Base-by-base conservation (phyloP, 2,888 invertebrate species). In the Diadromus collaris region DNA sequence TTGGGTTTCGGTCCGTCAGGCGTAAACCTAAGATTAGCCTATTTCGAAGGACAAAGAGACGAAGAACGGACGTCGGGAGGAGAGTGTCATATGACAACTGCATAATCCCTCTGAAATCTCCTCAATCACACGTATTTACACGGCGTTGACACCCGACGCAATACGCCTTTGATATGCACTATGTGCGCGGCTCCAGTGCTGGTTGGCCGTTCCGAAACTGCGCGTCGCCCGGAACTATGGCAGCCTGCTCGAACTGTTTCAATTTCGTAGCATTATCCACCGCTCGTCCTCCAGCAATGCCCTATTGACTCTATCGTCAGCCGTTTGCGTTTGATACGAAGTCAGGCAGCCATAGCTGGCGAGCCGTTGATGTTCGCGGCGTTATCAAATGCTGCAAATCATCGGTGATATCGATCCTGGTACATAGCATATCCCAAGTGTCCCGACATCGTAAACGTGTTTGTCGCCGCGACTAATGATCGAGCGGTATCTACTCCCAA, bases 1-100 rank as follows among this genome's bases (percentile, higher is more conserved):
- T 51, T 73, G 51, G 69, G 68, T 69, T 79, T 60, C 64, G 27
- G 51, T 51, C 63, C 41, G 71, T 64, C 79, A 71, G 24, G 76
- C 48, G 41, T 60, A 44, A 32, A 34, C 60, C 70, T 21, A 60
- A 56, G 68, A 68, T 63, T 56, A 63, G 38, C 29, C 60, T 19
- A 21, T 51, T 69, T 64, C 60, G 21, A 69, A 60, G 48, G 38
- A 46, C 72, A 38, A 60, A 63, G 48, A 51, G 51, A 27, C 34
- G 21, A 21, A 61, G 34, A 58, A 54, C 51, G 19, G 32, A 41
- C 10, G 38, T 51, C 34, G n/a, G 27, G 24, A 16, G 2, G 19
- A 13, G 16, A 19, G 7, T 38, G 6, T 56, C 19, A 21, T 29
- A 3, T n/a, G 16, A 27, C 56, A 56, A 68, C 67, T 21, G 16